Evolutionary conservation across 2,797 vertebrate genomes (phyloP).

Genomic region (Tympanoctomys barrerae): DNA sequence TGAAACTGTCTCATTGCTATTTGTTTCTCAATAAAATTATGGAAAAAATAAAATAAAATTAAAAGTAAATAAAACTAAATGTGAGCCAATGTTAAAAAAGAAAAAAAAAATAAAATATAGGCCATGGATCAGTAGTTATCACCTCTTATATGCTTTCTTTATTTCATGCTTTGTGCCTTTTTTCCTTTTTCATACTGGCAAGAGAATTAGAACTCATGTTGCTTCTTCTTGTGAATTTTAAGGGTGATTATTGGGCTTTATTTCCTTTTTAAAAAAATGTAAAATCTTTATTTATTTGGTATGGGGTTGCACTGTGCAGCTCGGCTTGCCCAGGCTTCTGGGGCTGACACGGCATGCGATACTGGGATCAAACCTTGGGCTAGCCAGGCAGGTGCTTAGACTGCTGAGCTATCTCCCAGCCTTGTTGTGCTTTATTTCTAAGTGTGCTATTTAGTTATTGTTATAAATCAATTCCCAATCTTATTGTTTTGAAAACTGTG

Average conservation of each 20-base stretch:
- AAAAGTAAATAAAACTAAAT: too few species aligned
- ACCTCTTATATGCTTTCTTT: background rate
- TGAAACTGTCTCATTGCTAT: too few species aligned
- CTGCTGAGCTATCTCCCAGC: too few species aligned
- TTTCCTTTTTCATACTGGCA: background rate
- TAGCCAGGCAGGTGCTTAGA: too few species aligned
- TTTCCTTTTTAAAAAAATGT: background rate
- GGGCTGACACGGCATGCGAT: too few species aligned
- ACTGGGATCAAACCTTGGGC: too few species aligned
- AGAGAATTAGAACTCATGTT: background rate
- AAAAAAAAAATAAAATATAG: background rate
- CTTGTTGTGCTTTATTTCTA: conserved; percentile 27
- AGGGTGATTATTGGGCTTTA: conserved; percentile 31
- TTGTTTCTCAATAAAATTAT: too few species aligned
- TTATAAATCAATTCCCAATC: conserved; percentile 24
- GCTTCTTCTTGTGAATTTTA: conserved; percentile 23
- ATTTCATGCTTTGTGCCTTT: background rate
- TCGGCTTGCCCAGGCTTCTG: too few species aligned
- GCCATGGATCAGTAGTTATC: background rate
- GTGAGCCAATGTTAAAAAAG: too few species aligned
- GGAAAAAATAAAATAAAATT: too few species aligned
- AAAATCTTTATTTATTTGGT: too few species aligned
- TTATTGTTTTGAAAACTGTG: conserved; percentile 46
- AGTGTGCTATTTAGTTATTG: conserved; percentile 1
- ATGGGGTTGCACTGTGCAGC: too few species aligned